Evolutionary conservation across 2,888 invertebrate species (phyloP), one percentile per base, ranked within the genome.

Genomic region (Heteromurus nitidus): DNA sequence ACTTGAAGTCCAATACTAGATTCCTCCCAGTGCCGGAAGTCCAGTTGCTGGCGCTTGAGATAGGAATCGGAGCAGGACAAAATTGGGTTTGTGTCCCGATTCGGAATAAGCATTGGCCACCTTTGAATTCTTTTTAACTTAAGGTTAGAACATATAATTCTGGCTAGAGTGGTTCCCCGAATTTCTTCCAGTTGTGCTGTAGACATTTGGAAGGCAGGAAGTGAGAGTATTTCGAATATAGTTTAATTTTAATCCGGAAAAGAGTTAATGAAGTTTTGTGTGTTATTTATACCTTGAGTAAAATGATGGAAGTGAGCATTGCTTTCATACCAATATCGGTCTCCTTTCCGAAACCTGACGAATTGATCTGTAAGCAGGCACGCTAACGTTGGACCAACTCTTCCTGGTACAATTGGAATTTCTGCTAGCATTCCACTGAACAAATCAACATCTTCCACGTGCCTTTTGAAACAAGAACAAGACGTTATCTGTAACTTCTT

Each of bases 351-450:
- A 28, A 96, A 89, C 64, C 95, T 90, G 20, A 93, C 89, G 90
- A 97, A 97, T 90, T 97, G 97, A 90, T 95, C 95, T 0, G 94
- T 92, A 62, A 97, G 91, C 82, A 97, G 91, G 88, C 97, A 97
- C 20, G 93, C 94, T 72, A 96, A 92, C 0, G 96, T 94, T 0
- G 96, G 95, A 0, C 97, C 97, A 68, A 97, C 91, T 22, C 96
- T 92, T 0, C 94, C 93, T 2, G 91, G 95, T 87, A 90, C 89
- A 75, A 91, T 88, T 0, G 95, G 95, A 11, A 91, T 91, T 88
- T 98, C 97, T 16, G 96, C 94, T 47, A 97, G 88, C 0, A 95
- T 95, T 0, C 96, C 97, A 0, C 95, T 94, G 89, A 96, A 97
- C 30, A 97, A 89, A 89, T 97, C 97, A 31, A 97, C 92, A 89